phyloP scores from a whole-genome alignment of 1,140 invertebrate species.

The Magallana angulata region DNA sequence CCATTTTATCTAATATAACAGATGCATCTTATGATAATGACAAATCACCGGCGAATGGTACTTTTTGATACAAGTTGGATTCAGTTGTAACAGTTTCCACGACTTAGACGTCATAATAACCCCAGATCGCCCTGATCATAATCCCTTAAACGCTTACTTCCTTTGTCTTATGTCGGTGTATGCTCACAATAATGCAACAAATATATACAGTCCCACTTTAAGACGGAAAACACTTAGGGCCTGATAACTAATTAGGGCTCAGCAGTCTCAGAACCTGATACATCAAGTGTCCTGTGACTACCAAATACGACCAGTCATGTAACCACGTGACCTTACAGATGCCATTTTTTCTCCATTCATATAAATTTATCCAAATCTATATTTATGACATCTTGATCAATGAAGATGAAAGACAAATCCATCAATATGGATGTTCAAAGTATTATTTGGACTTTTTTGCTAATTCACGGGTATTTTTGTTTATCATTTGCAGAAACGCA shows the following conservation, averaged over 20 bases:
- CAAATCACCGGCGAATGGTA: neutral
- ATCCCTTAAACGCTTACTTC: conserved; percentile 34
- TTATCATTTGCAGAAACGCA: neutral
- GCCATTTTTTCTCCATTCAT: neutral
- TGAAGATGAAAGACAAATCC: too few relatives aligned
- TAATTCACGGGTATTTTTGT: neutral
- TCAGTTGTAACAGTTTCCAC: neutral
- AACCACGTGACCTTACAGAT: neutral
- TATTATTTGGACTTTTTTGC: neutral
- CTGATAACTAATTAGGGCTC: conserved; percentile 20
- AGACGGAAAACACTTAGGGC: conserved; percentile 10
- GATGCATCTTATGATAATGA: too few relatives aligned
- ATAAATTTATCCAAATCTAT: neutral
- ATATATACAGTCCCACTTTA: conserved; percentile 23
- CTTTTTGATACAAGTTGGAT: conserved; percentile 28
- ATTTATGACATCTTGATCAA: too few relatives aligned
- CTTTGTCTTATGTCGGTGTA: conserved; percentile 20
- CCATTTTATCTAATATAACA: too few relatives aligned
- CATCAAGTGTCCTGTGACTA: conserved; percentile 20
- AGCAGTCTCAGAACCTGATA: conserved; percentile 30
- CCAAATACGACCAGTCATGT: neutral
- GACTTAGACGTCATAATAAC: neutral
- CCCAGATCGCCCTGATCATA: neutral
- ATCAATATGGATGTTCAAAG: neutral
- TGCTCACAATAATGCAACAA: conserved; percentile 5